These are phyloP conservation scores for Apostichopus parvimensis DNA, from an alignment of 35 echinoderm and acorn worm species.

Conservation along the genomic window DNA sequence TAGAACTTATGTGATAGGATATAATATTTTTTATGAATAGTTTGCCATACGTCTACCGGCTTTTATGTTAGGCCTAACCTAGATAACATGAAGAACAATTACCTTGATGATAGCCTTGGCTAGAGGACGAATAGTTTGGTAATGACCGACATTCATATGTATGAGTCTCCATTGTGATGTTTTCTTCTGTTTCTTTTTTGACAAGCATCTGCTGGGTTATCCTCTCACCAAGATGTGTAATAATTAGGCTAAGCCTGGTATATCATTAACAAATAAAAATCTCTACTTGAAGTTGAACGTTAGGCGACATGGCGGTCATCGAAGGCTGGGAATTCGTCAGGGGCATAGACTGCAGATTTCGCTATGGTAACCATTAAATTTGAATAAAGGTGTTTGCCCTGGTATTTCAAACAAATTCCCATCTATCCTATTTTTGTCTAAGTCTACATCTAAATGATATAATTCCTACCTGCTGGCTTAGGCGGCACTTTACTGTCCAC, in stretches of 20 bases:
- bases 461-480: constrained; percentile 43
- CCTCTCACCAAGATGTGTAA: constrained; percentile 1
- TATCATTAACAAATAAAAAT: constrained; percentile 9
- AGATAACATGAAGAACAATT: not conserved
- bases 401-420: constrained; percentile 6
- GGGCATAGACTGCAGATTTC: not conserved
- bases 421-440: constrained; percentile 5
- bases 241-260: not conserved
- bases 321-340: not conserved
- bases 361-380: not conserved
- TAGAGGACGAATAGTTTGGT: not conserved
- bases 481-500: constrained; percentile 44
- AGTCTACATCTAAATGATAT: not conserved
- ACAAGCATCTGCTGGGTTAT: not conserved
- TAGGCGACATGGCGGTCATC: constrained; percentile 5
- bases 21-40: no score
- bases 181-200: not conserved
- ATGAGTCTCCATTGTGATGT: not conserved
- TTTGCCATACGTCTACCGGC: no score
- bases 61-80: not conserved
- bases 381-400: constrained; percentile 4
- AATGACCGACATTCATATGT: not conserved
- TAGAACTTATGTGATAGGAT: no score
- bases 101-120: not conserved
- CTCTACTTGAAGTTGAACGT: not conserved